phyloP scores from a whole-genome alignment of 1,140 invertebrate genomes.

The Delia radicum region DNA sequence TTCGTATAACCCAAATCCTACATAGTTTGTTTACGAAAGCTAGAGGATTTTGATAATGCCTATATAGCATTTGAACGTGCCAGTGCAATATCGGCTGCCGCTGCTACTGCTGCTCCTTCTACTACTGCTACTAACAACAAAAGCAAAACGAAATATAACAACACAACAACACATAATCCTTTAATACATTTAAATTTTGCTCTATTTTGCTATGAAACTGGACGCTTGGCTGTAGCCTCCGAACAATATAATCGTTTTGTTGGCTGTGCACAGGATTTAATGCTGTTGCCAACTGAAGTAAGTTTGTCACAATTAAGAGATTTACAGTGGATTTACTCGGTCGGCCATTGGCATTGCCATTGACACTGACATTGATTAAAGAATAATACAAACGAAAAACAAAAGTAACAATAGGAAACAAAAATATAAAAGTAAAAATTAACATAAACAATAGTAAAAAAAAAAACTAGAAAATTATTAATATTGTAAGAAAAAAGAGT shows the following conservation, averaged over 20 bases:
- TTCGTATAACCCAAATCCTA: slow-evolving; percentile 10
- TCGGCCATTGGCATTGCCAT: slow-evolving; percentile 27
- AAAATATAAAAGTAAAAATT: background rate
- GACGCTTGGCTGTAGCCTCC: slow-evolving; percentile 39
- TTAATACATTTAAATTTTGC: slow-evolving; percentile 50
- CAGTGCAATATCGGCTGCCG: background rate
- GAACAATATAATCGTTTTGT: slow-evolving; percentile 50
- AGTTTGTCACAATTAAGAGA: slow-evolving; percentile 36
- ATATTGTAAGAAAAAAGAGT: background rate
- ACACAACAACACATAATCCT: slow-evolving; percentile 38
- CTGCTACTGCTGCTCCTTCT: background rate
- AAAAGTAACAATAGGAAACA: background rate
- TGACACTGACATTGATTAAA: slow-evolving; percentile 2
- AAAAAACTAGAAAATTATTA: background rate
- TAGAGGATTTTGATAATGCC: slow-evolving; percentile 57
- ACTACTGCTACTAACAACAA: background rate
- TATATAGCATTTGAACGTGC: slow-evolving; percentile 53
- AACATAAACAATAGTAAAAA: background rate
- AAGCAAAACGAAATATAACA: background rate
- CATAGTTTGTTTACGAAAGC: slow-evolving; percentile 55
- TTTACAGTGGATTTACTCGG: slow-evolving; percentile 39
- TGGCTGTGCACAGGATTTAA: slow-evolving; percentile 43
- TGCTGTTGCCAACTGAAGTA: slow-evolving; percentile 52
- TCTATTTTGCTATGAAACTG: slow-evolving; percentile 47
- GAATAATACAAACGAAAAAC: background rate